These are phyloP conservation scores for Seriola dumerili DNA, from an alignment of 2,113 vertebrate species.

Conservation along the genomic window DNA sequence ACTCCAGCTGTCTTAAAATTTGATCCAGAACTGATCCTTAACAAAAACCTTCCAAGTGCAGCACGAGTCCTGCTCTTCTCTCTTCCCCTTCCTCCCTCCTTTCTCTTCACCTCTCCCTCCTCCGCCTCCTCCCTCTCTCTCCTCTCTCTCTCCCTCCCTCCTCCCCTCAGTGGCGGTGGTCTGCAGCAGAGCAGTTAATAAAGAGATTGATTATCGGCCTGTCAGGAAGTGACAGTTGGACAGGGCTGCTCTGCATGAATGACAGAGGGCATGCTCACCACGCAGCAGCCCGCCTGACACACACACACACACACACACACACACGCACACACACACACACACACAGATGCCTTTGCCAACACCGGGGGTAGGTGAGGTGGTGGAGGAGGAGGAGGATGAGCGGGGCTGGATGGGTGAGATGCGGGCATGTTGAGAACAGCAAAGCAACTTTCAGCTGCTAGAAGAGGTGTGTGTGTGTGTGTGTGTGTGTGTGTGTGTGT, in stretches of 20 bases:
- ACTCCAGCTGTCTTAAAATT: background rate
- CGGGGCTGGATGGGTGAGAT: constrained; percentile 55
- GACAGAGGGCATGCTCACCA: constrained; percentile 94
- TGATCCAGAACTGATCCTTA: background rate
- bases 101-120: constrained; percentile 60
- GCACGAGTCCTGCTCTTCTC: constrained; percentile 2
- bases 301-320: constrained; percentile 45
- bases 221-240: constrained; percentile 97
- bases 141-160: constrained; percentile 75
- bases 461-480: constrained; percentile 36
- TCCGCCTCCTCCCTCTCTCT: constrained; percentile 59
- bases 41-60: constrained; percentile 24
- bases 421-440: constrained; percentile 71
- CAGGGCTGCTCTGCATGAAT: constrained; percentile 92
- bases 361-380: constrained; percentile 65
- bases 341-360: constrained; percentile 85
- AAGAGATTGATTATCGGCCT: constrained; percentile 98
- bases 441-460: constrained; percentile 72
- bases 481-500: constrained; percentile 37
- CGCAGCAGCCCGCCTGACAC: constrained; percentile 86
- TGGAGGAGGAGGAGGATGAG: constrained; percentile 9
- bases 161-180: constrained; percentile 81
- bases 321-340: constrained; percentile 56
- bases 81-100: background rate
- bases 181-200: constrained; percentile 95